phyloP scores from a whole-genome alignment of 2,797 vertebrate genomes.

The Pteropus rufus region DNA sequence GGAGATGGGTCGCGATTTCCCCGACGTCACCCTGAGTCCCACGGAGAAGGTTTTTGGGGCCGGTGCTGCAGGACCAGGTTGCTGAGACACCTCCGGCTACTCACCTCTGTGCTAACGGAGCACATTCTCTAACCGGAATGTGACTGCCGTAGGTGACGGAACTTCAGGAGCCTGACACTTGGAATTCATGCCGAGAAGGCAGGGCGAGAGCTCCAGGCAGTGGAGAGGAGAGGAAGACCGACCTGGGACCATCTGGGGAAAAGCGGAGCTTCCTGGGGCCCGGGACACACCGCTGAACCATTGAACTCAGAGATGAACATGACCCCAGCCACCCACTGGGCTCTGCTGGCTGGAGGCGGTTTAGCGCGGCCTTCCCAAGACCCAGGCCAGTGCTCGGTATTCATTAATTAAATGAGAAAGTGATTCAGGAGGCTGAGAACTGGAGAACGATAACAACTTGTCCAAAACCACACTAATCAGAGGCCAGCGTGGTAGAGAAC shows the following conservation, averaged over 20 bases:
- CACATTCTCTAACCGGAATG: neutral
- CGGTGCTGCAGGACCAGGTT: neutral
- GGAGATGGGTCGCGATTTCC: neutral
- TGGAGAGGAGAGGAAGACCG: neutral
- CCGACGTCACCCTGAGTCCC: too few species aligned
- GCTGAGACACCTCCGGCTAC: neutral
- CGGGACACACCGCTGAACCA: neutral
- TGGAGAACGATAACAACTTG: too few species aligned
- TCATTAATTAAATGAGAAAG: neutral
- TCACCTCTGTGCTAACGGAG: neutral
- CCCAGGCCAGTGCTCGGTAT: neutral
- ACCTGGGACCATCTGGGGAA: neutral
- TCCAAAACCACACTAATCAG: neutral
- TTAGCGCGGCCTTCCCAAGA: neutral
- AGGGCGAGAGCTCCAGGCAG: too few species aligned
- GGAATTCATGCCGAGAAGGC: neutral
- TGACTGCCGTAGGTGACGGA: accelerated
- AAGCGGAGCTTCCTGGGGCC: neutral
- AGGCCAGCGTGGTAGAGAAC: neutral
- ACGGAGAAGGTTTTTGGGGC: neutral
- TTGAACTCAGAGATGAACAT: neutral
- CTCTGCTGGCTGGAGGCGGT: neutral
- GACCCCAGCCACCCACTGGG: neutral
- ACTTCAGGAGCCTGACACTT: neutral
- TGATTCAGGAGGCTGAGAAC: neutral